A percentile compares a stretch with the other conserved stretches of the same genome.
These are phyloP conservation scores for Gandaritis pyraliata DNA, from an alignment of 2,888 invertebrate genomes.

Conservation along the genomic window DNA sequence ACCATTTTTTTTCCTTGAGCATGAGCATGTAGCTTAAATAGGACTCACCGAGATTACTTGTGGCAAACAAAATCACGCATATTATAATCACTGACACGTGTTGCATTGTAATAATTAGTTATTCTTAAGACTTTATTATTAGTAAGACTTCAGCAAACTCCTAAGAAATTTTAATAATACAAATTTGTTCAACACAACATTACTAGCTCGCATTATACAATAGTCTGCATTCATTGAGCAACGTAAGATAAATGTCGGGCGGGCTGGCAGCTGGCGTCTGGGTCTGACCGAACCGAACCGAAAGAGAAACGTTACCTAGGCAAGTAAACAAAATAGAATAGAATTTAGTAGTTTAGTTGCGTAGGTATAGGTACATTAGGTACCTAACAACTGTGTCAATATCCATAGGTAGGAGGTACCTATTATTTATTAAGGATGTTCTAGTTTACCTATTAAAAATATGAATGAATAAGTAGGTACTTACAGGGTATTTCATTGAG, in stretches of 20 bases:
- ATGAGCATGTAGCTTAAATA: not conserved
- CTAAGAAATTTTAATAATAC: not conserved
- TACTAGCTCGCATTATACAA: slow-evolving; percentile 31
- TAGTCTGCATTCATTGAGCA: slow-evolving; percentile 41
- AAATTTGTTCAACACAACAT: slow-evolving; percentile 27
- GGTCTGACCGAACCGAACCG: slow-evolving; percentile 6
- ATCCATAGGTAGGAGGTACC: too few relatives aligned
- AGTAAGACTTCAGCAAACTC: not conserved
- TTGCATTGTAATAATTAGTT: slow-evolving; percentile 27
- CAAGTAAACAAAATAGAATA: too few relatives aligned
- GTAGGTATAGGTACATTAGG: not conserved
- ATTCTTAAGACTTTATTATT: too few relatives aligned
- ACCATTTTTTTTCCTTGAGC: slow-evolving; percentile 6
- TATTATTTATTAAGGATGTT: too few relatives aligned
- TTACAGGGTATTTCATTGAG: too few relatives aligned
- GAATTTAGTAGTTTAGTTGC: too few relatives aligned
- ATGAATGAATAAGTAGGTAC: too few relatives aligned
- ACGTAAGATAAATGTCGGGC: slow-evolving; percentile 40
- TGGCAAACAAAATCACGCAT: slow-evolving; percentile 38
- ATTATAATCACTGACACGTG: slow-evolving; percentile 32
- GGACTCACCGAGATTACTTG: slow-evolving; percentile 23
- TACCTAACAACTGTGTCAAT: not conserved
- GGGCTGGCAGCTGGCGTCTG: too few relatives aligned
- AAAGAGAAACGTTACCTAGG: slow-evolving; percentile 13
- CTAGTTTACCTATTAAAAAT: too few relatives aligned